These are phyloP conservation scores for Caenorhabditis sp. DNA, from an alignment of 2,888 invertebrate genomes.

Conservation along the genomic window DNA sequence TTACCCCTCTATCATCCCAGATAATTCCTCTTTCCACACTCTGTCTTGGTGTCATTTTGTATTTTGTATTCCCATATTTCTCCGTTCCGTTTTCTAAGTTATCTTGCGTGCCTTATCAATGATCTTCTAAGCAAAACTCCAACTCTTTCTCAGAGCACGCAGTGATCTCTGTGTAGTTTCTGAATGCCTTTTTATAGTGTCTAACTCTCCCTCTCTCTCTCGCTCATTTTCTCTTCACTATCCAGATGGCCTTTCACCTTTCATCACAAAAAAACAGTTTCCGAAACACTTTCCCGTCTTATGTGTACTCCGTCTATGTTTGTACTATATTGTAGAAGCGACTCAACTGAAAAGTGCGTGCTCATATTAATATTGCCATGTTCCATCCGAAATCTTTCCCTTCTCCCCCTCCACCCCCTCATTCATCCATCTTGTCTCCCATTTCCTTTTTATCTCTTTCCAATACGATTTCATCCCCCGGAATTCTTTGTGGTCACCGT, in stretches of 20 bases:
- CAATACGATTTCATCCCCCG: conserved; percentile 38
- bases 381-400: conserved; percentile 3
- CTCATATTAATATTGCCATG: conserved; percentile 63
- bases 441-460: conserved; percentile 41
- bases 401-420: conserved; percentile 11
- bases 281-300: conserved; percentile 4
- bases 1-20: conserved; percentile 8
- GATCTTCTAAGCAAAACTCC: conserved; percentile 22
- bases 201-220: conserved; percentile 4
- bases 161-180: conserved; percentile 62
- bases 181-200: neutral
- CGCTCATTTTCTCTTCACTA: conserved; percentile 27
- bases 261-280: too few species aligned
- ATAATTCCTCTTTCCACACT: conserved; percentile 4
- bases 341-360: conserved; percentile 51
- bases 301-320: conserved; percentile 48
- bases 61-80: conserved; percentile 9
- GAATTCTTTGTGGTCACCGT: too few species aligned
- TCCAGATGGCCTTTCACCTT: conserved; percentile 44
- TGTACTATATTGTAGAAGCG: conserved; percentile 59
- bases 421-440: conserved; percentile 54
- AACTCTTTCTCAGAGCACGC: conserved; percentile 56
- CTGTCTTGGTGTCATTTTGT: conserved; percentile 55
- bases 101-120: conserved; percentile 53
- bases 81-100: conserved; percentile 11